Percentiles rank a stretch among this genome's conserved stretches.
Conservation (phyloP, 2,888 invertebrate species). For the Buathra laborator region DNA sequence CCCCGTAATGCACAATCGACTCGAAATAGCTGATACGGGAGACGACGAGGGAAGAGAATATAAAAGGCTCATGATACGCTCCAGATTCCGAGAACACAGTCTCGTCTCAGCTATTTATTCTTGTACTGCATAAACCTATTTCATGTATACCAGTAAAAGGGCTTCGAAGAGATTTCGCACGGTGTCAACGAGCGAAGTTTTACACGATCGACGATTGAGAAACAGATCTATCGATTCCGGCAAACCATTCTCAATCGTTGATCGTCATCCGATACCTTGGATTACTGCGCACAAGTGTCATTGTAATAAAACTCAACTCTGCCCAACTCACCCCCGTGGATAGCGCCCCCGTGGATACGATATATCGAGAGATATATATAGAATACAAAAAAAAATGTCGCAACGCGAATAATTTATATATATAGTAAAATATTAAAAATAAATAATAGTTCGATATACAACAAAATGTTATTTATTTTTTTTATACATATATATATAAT, state of each 20-base stretch:
- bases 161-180: conserved; percentile 48
- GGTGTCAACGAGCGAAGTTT: conserved; percentile 31
- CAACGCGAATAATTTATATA: no score
- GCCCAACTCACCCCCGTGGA: no score
- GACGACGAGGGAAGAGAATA: conserved; percentile 52
- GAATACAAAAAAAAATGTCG: no score
- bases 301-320: no score
- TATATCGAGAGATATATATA: no score
- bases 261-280: no score
- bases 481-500: no score
- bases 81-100: conserved; percentile 57
- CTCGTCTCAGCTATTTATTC: conserved; percentile 36
- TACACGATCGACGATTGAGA: conserved; percentile 37
- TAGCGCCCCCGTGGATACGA: no score
- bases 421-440: no score
- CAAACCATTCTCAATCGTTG: neutral
- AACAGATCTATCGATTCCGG: conserved; percentile 33
- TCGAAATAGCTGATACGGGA: conserved; percentile 36
- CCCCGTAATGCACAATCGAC: conserved; percentile 45
- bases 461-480: no score
- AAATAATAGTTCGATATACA: no score
- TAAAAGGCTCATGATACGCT: conserved; percentile 49
- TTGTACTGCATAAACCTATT: conserved; percentile 10
- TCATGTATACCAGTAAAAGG: conserved; percentile 14
- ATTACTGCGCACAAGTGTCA: no score